Evolutionary conservation across 1,140 invertebrate genomes (phyloP), one percentile per base, ranked within the genome.

Genomic region (Wasmannia auropunctata): DNA sequence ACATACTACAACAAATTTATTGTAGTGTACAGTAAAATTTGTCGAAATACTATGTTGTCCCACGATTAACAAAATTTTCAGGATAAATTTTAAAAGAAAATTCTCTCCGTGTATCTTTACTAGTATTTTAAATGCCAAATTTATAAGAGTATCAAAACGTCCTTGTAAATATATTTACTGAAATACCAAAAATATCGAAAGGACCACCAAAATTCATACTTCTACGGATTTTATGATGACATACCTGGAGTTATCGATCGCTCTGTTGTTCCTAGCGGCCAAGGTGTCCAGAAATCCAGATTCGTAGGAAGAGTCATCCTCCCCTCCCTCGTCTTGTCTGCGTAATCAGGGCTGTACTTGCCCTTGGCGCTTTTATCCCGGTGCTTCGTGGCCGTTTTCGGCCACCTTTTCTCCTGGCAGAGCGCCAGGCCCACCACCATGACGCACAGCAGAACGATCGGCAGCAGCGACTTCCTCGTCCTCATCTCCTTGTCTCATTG

Each of bases 401-500:
- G 7, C 86, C 65, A 69, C 58, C 62, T 84, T 8, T 79, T 62
- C 16, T 54, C 40, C n/a, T 87, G 87, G 74, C 77, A 87, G 7
- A 40, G 31, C 40, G 88, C 86, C 85, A 90, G 77, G 56, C 63
- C 43, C 76, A 80, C 60, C 37, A 86, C 46, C 46, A 85, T 69
- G 79, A 85, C 81, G 87, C 88, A 87, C 58, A 92, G 63, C 51
- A 89, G 34, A 37, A 85, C 76, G 74, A 92, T 77, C 70, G 74
- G 62, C 77, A 91, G 49, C 88, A 86, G 69, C 58, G 86, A 86
- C 81, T 90, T 88, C 86, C 88, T 89, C 75, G 85, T 93, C 91
- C 72, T 91, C 92, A 92, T 93, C 92, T 91, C 91, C 86, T 74
- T 90, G 88, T 88, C 87, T 91, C 91, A 92, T 91, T 88, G 89